Evolutionary conservation across 2,113 vertebrate species (phyloP), one percentile per base, ranked within the genome.

Genomic region (Oxyruncus cristatus): DNA sequence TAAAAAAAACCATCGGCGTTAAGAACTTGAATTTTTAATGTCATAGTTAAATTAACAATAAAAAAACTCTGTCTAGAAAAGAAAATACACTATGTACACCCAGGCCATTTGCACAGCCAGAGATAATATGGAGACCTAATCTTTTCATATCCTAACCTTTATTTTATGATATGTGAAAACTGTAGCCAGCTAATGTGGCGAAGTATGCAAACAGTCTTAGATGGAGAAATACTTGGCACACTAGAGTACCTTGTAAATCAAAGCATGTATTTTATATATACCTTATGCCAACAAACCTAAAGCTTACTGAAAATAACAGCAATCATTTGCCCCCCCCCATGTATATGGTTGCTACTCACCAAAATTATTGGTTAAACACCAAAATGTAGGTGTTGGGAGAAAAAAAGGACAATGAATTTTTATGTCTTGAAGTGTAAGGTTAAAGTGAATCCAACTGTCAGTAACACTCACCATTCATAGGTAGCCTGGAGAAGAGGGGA

Each of bases 21-120:
- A 94, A 91, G 26, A 80, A 71, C 46, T 75, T 84, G 55, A 53
- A 32, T 85, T 92, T 91, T 89, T 88, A 93, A 88, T 84, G 18
- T 24, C 37, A 44, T 22, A 42, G 33, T 86, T 78, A 80, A 83
- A 66, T 66, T 53, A 76, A 35, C 47, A 68, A 23, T 42, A 17
- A 35, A 50, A 73, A 87, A 88, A 62, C 24, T 46, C 3, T 44
- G 3, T 32, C 39, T 83, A 47, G 41, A 66, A 70, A 56, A 75
- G 65, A 23, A 70, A n/a, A 32, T 12, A 44, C 28, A 94, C 44
- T 90, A 37, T 16, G 12, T 81, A 85, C 32, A 86, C 37, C 63
- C 33, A 50, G 13, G 50, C 20, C 37, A 33, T 92, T 95, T 90
- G 49, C 49, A 88, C 14, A 76, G 74, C 30, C 50, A 11, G 4